A percentile compares a stretch with the other conserved stretches of the same genome.
These are phyloP conservation scores for Phalacrocorax brasilianus DNA, from an alignment of 2,113 vertebrate genomes.

Conservation along the genomic window DNA sequence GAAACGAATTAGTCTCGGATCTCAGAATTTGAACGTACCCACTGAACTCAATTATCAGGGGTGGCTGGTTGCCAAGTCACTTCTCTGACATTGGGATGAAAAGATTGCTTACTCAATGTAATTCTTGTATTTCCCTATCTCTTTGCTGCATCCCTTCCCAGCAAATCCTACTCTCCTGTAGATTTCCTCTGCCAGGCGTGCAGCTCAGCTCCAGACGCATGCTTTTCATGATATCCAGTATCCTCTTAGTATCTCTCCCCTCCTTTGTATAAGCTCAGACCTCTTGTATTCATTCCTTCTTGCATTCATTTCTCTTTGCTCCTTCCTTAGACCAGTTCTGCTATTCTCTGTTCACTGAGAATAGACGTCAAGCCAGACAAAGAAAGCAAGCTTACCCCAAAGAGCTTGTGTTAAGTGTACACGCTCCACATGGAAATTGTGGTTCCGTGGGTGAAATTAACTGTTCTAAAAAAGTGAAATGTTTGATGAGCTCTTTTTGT, in stretches of 20 bases:
- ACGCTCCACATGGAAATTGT: not conserved
- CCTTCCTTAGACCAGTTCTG: not conserved
- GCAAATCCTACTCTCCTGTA: not conserved
- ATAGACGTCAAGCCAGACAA: not conserved
- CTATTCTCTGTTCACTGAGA: not conserved
- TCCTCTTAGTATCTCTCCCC: not conserved
- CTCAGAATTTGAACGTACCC: not conserved
- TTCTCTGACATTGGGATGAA: not conserved
- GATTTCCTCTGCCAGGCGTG: not conserved
- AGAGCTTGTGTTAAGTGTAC: not conserved
- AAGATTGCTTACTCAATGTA: not conserved
- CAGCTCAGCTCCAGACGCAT: not conserved
- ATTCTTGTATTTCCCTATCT: not conserved
- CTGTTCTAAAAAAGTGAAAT: not conserved
- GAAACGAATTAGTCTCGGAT: not conserved
- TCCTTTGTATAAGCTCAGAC: not conserved
- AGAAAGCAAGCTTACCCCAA: not conserved
- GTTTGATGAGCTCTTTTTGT: slow-evolving; percentile 56
- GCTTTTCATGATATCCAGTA: not conserved
- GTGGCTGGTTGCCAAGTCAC: slow-evolving; percentile 8
- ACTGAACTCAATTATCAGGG: slow-evolving; percentile 2
- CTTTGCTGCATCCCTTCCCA: not conserved
- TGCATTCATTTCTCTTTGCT: not conserved
- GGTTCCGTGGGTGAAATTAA: slow-evolving; percentile 27
- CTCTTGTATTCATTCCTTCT: not conserved